phyloP scores from a whole-genome alignment of 2,888 invertebrate species.

The Tetragonisca angustula region DNA sequence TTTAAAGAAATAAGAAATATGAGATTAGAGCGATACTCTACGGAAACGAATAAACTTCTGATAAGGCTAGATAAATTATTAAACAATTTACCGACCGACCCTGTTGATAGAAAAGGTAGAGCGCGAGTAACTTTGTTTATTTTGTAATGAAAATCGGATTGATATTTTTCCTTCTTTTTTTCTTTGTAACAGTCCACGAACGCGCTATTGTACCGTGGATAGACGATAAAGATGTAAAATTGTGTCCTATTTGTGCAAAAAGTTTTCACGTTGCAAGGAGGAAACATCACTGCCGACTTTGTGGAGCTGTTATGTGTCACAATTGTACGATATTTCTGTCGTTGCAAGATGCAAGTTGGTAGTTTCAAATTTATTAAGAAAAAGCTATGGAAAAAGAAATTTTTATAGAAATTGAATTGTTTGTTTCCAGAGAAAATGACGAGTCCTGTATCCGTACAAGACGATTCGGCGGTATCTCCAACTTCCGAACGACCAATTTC shows the following conservation, averaged over 20 bases:
- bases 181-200: slow-evolving; percentile 84
- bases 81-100: slow-evolving; percentile 90
- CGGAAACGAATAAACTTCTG: slow-evolving; percentile 97
- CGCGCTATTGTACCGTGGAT: slow-evolving; percentile 94
- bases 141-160: background rate
- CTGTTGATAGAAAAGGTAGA: slow-evolving; percentile 89
- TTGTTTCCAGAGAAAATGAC: slow-evolving; percentile 85
- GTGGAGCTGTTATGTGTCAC: slow-evolving; percentile 96
- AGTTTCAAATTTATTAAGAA: background rate
- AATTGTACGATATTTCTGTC: slow-evolving; percentile 95
- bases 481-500: slow-evolving; percentile 75
- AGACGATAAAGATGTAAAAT: slow-evolving; percentile 94
- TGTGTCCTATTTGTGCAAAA: slow-evolving; percentile 96
- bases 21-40: slow-evolving; percentile 94
- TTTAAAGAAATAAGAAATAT: slow-evolving; percentile 89
- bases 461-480: slow-evolving; percentile 78
- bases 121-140: background rate
- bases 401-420: background rate
- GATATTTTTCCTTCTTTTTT: background rate
- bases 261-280: slow-evolving; percentile 94
- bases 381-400: background rate
- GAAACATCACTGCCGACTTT: slow-evolving; percentile 98
- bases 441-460: slow-evolving; percentile 84
- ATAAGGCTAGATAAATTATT: slow-evolving; percentile 96
- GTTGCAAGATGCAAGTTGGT: slow-evolving; percentile 91